Base-by-base conservation (phyloP, 2,888 invertebrate species). In the Dryadula phaetusa region DNA sequence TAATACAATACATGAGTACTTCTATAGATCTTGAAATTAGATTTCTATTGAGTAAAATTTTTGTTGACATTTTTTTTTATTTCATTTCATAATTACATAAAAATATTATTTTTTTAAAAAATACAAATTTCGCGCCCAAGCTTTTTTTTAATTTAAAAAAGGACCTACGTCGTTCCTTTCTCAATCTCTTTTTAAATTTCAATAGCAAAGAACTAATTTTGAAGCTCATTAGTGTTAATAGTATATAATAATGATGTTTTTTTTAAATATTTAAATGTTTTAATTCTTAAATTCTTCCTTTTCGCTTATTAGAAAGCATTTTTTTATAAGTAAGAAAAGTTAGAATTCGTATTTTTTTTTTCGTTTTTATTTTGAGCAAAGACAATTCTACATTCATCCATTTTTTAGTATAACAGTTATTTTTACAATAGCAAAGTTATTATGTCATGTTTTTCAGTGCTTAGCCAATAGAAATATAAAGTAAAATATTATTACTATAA, bases 301-400 rank as follows among this genome's bases (percentile, higher is more conserved):
- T 32, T 32, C 1, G 32, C 12, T 12, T 37, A 12, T 37, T 37
- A 37, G 1, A 8, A n/a, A 16, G 14, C 6, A 42, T 42, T 16
- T 42, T 16, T 42, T 16, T 42, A 1, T 6, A 16, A 16, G 1
- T 37, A 7, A 42, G 2, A 42, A 42, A 7, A 7, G 42, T 42
- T 8, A 1, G 28, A 28, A 52, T 32, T 10, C 10, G 2, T 16
- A 52, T 12, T 37, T 16, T 32, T 28, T 16, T 1, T 32, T 32
- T 42, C 16, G 32, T 52, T 32, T 7, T n/a, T n/a, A n/a, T 52
- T 42, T 52, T 52, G 28, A 52, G 52, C 32, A 52, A 32, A 52
- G 47, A 25, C 14, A 25, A 49, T 25, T n/a, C n/a, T 25, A 22
- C 3, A 14, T 6, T 14, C 0, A 49, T 25, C n/a, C n/a, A n/a